Conservation (phyloP, 2,888 invertebrate species). For the Sinopyrophorus schimmeli region DNA sequence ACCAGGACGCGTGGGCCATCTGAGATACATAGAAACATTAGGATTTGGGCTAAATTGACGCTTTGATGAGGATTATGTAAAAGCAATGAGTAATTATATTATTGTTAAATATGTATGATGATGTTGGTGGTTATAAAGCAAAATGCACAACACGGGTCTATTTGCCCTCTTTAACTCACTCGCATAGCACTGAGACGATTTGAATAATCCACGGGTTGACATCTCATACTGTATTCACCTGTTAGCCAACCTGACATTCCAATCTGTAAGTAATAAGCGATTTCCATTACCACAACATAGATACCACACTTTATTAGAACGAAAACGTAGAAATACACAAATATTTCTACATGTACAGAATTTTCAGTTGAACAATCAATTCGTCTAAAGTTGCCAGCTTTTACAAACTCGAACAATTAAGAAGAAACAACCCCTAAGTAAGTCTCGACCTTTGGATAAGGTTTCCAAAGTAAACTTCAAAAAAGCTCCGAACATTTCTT, state of each 20-base stretch:
- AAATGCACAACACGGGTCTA: too few relatives aligned
- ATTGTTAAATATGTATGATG: slow-evolving; percentile 1
- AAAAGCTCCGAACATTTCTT: neutral
- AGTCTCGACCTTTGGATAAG: neutral
- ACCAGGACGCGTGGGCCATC: slow-evolving; percentile 95
- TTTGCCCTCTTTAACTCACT: slow-evolving; percentile 65
- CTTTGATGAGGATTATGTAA: too few relatives aligned
- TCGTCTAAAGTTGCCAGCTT: too few relatives aligned
- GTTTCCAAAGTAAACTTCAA: neutral
- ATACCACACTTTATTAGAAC: neutral
- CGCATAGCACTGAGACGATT: slow-evolving; percentile 86
- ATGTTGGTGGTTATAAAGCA: too few relatives aligned
- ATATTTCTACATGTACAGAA: too few relatives aligned
- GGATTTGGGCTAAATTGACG: too few relatives aligned
- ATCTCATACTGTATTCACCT: slow-evolving; percentile 92
- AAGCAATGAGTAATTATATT: slow-evolving; percentile 4
- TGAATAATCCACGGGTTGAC: slow-evolving; percentile 96
- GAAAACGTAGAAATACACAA: too few relatives aligned
- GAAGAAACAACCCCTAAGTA: too few relatives aligned
- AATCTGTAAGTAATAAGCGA: slow-evolving; percentile 71
- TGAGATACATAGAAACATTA: slow-evolving; percentile 61
- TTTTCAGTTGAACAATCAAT: too few relatives aligned
- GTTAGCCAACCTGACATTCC: slow-evolving; percentile 91
- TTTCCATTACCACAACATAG: slow-evolving; percentile 18
- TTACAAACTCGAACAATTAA: too few relatives aligned